These are phyloP conservation scores for Aphidoletes aphidimyza DNA, from an alignment of 2,888 invertebrate species.

Conservation along the genomic window DNA sequence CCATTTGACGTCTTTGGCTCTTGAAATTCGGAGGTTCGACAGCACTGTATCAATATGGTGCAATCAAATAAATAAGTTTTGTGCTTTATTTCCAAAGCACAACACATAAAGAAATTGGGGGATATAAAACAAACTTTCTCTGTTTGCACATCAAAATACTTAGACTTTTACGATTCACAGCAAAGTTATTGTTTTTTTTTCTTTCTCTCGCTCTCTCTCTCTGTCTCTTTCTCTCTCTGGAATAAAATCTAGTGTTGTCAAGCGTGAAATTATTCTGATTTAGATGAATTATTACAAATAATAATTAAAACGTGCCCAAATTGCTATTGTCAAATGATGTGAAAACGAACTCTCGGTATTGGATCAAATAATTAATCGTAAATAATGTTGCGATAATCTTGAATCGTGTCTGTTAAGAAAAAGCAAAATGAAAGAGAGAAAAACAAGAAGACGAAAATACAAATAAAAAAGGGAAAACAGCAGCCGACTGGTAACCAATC, in stretches of 20 bases:
- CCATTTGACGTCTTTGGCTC: neutral
- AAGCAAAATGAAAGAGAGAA: neutral
- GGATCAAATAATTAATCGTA: conserved; percentile 36
- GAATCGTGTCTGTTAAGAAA: neutral
- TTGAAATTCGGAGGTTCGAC: neutral
- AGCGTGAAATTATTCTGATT: neutral
- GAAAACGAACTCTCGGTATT: neutral
- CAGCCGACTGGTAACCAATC: no score
- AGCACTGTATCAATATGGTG: conserved; percentile 11
- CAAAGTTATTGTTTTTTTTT: neutral
- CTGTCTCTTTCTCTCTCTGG: no score
- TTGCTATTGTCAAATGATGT: neutral
- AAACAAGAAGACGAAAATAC: neutral
- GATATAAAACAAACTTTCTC: neutral
- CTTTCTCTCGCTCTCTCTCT: neutral
- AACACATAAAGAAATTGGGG: neutral
- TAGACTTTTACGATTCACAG: neutral
- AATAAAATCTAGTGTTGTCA: no score
- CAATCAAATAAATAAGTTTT: conserved; percentile 51
- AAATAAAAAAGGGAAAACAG: neutral
- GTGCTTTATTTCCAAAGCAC: neutral
- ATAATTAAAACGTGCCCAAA: neutral
- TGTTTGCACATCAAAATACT: conserved; percentile 3
- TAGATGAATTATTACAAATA: neutral
- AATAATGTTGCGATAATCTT: conserved; percentile 37